Evolutionary conservation across 2,113 vertebrate genomes (phyloP), one percentile per base, ranked within the genome.

Genomic region (Catharus bicknelli): DNA sequence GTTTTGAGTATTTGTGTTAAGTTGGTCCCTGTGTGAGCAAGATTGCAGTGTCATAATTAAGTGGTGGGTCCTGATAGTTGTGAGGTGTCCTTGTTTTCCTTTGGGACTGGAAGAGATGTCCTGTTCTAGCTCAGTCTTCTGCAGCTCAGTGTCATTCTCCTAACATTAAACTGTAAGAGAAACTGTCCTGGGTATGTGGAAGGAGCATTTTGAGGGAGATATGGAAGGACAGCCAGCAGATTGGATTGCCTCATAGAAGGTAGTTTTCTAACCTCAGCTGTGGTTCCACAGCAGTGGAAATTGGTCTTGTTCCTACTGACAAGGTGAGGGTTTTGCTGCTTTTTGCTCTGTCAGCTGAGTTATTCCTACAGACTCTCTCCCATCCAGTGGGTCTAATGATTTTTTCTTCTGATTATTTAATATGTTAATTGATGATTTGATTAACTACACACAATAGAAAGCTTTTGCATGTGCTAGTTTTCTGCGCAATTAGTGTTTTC

Each of bases 61-160:
- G 6, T 47, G 14, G 16, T 29, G 45, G 8, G 50, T 89, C 54
- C 32, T 76, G 29, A 21, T 72, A 75, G 6, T n/a, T 82, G 26
- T 45, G 42, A 20, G 17, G 5, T 67, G 42, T 61, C 15, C 30
- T 55, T 83, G 11, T 7, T 58, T 90, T 77, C 5, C 0, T 0
- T 20, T 77, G 30, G 10, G 25, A n/a, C 22, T 58, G 42, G 10
- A 36, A 54, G 45, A 63, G 23, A 10, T 38, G 22, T 7, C 7
- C 5, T 2, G 0, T 75, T 63, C 18, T 43, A 8, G 6, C 36
- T 78, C 15, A 22, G 30, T 27, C 57, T 84, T 0, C n/a, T 61
- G 58, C 22, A 76, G n/a, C 6, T 29, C 58, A 42, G 5, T 67
- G 18, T 70, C 38, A 22, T 75, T 86, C 14, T 53, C n/a, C 67